Conservation (phyloP, 2,888 invertebrate genomes). For the Helleia helle region DNA sequence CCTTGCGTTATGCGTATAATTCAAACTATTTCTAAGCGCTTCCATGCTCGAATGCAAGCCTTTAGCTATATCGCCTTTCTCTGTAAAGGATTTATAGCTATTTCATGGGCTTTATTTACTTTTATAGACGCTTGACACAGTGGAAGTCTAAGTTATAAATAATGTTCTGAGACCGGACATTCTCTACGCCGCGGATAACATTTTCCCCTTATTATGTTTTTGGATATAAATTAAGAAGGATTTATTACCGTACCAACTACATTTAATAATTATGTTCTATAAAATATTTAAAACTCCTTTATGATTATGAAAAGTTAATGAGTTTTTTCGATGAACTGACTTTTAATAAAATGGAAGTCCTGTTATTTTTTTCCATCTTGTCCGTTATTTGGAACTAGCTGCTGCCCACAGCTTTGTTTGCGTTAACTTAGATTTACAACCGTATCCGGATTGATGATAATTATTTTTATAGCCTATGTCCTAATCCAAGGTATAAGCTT, state of each 20-base stretch:
- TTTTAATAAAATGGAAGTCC: too few relatives aligned
- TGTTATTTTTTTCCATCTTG: too few relatives aligned
- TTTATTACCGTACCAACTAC: slow-evolving; percentile 53
- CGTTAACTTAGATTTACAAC: too few relatives aligned
- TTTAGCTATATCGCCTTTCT: slow-evolving; percentile 42
- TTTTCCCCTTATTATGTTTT: slow-evolving; percentile 70
- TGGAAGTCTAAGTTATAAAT: slow-evolving; percentile 61
- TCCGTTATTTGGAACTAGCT: too few relatives aligned
- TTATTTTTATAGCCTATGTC: too few relatives aligned
- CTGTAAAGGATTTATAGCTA: slow-evolving; percentile 61
- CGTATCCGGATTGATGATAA: too few relatives aligned
- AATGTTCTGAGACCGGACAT: slow-evolving; percentile 47
- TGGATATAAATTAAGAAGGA: slow-evolving; percentile 65
- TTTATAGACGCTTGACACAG: slow-evolving; percentile 55
- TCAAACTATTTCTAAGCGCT: slow-evolving; percentile 22
- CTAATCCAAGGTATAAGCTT: too few relatives aligned
- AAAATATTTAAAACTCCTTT: too few relatives aligned
- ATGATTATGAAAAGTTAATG: too few relatives aligned
- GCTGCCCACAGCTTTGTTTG: too few relatives aligned
- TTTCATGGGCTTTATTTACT: slow-evolving; percentile 70
- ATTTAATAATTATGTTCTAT: slow-evolving; percentile 3
- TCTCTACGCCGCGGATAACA: slow-evolving; percentile 53
- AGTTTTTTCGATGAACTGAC: too few relatives aligned
- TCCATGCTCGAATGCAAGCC: slow-evolving; percentile 28
- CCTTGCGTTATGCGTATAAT: slow-evolving; percentile 35